These are phyloP conservation scores for Cantharis flavilabris DNA, from an alignment of 2,888 invertebrate genomes.

Conservation along the genomic window DNA sequence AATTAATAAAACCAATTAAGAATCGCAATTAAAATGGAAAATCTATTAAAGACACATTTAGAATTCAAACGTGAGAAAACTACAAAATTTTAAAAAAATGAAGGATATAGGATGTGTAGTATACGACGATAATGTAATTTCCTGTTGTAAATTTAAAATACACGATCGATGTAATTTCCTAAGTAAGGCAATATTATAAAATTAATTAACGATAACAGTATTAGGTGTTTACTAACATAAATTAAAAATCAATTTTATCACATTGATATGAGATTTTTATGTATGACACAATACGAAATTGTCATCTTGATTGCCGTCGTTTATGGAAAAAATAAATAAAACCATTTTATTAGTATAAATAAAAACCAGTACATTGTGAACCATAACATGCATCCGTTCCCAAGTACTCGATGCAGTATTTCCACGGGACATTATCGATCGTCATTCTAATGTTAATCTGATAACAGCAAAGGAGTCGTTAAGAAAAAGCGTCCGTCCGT, in stretches of 20 bases:
- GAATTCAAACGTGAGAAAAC: neutral
- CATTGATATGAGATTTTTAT: slow-evolving; percentile 4
- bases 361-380: slow-evolving; percentile 42
- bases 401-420: slow-evolving; percentile 35
- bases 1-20: neutral
- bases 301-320: slow-evolving; percentile 4
- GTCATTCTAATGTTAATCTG: neutral
- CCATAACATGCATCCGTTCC: slow-evolving; percentile 46
- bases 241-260: slow-evolving; percentile 24
- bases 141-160: neutral
- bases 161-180: neutral
- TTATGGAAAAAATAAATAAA: slow-evolving; percentile 28
- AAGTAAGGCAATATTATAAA: neutral
- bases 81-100: slow-evolving; percentile 1
- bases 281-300: slow-evolving; percentile 21
- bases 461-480: neutral
- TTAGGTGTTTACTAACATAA: slow-evolving; percentile 11
- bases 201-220: slow-evolving; percentile 12
- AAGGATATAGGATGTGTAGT: neutral
- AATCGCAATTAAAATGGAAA: neutral
- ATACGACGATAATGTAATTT: neutral
- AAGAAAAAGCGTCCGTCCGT: too few relatives aligned
- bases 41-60: neutral
- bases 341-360: slow-evolving; percentile 24
- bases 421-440: neutral